A percentile compares a stretch with the other conserved stretches of the same genome.
Conservation (phyloP, 92 coral and sea anemone species). For the Muricea muricata region DNA sequence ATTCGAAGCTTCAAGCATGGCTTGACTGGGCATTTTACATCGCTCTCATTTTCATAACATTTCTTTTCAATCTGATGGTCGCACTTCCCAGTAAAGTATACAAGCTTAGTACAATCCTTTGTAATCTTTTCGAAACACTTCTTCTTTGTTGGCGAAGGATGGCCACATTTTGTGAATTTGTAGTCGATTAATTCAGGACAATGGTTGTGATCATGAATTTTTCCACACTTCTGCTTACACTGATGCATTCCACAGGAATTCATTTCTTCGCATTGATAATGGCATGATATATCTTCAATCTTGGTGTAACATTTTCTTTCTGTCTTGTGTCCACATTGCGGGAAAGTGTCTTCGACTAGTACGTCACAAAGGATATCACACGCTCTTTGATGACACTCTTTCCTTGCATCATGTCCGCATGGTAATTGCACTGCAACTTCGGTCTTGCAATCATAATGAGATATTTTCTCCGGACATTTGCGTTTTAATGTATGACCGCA, state of each 20-base stretch:
- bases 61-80: not conserved
- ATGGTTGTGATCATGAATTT: not conserved
- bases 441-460: not conserved
- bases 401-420: not conserved
- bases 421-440: not conserved
- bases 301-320: not conserved
- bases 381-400: not conserved
- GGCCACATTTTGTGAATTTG: conserved; percentile 24
- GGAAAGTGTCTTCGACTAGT: not conserved
- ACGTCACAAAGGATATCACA: not conserved
- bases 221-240: not conserved
- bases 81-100: not conserved
- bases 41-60: not conserved
- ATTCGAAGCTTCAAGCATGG: conserved; percentile 31
- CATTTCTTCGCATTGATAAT: not conserved
- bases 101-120: conserved; percentile 1
- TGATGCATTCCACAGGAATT: not conserved
- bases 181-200: conserved; percentile 17
- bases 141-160: conserved; percentile 22
- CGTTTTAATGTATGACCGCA: not conserved
- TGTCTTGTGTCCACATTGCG: conserved; percentile 1
- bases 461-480: not conserved
- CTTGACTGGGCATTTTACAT: conserved; percentile 14
- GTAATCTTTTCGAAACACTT: conserved; percentile 37
- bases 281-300: not conserved